Evolutionary conservation across 2,888 invertebrate genomes (phyloP), one percentile per base, ranked within the genome.

Genomic region (Chymomyza caudatula): DNA sequence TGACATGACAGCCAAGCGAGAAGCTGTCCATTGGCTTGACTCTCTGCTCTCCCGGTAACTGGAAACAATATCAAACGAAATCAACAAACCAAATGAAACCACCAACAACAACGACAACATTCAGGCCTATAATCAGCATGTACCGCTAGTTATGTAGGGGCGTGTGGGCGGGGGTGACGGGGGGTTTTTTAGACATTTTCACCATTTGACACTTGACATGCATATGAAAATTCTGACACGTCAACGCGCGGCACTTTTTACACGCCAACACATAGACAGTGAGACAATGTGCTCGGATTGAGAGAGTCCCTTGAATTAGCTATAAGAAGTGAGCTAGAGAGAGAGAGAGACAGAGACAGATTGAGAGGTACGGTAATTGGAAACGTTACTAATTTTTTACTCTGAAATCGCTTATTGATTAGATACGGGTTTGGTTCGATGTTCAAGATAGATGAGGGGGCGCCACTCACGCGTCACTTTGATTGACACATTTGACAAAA

Each of bases 161-260:
- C 78, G 80, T 74, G 67, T 65, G 44, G 56, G 47, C n/a, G n/a
- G 3, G 49, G n/a, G 49, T 19, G 20, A 42, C 25, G 54, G 63
- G 43, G 66, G 42, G 53, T 51, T 47, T 17, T 51, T n/a, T 59
- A 71, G 60, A 52, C 42, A 81, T 79, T 80, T 75, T 73, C 74
- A 69, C 61, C 74, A 67, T 74, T 84, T 87, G 85, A 86, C 86
- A 88, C 86, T 86, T 88, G 87, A 89, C 88, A 87, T 88, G 88
- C 88, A 88, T 89, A 89, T 88, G 87, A 89, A 88, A 89, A 89
- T 89, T 89, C 83, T 89, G 88, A 89, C 89, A 89, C 89, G 90
- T 90, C 90, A 89, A 87, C 89, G 88, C 86, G 69, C 71, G 71
- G 70, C 60, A 76, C 68, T 78, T 71, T 75, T 67, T 65, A 67